Percentiles rank a stretch among this genome's conserved stretches.
Evolutionary conservation across 2,888 invertebrate genomes (phyloP).

Genomic region (Carterocephalus palaemon): DNA sequence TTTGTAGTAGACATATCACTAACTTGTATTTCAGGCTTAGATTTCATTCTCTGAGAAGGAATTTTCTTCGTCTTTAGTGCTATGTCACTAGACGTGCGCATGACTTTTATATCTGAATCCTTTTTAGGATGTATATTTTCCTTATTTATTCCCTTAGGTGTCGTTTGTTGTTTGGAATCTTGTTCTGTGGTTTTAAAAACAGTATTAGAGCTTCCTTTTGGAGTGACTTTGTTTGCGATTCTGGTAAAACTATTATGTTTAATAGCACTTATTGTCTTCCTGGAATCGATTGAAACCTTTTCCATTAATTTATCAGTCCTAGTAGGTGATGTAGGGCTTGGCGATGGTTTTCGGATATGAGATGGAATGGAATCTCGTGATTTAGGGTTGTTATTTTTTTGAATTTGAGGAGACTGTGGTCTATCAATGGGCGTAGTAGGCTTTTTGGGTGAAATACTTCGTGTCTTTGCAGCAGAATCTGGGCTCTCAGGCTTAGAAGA

Average conservation of each 20-base stretch:
- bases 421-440: slow-evolving; percentile 46
- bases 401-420: slow-evolving; percentile 60
- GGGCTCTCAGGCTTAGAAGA: slow-evolving; percentile 40
- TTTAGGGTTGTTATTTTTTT: slow-evolving; percentile 52
- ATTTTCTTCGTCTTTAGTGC: slow-evolving; percentile 71
- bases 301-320: slow-evolving; percentile 52
- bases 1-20: slow-evolving; percentile 53
- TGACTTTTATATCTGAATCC: slow-evolving; percentile 65
- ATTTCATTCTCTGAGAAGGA: slow-evolving; percentile 65
- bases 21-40: slow-evolving; percentile 73
- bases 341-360: slow-evolving; percentile 51
- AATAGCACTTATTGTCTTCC: slow-evolving; percentile 46
- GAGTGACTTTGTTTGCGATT: slow-evolving; percentile 41
- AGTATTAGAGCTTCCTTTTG: slow-evolving; percentile 40
- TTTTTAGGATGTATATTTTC: slow-evolving; percentile 60
- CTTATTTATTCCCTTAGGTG: slow-evolving; percentile 53
- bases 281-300: slow-evolving; percentile 44
- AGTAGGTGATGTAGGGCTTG: slow-evolving; percentile 41
- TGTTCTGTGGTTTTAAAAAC: slow-evolving; percentile 43
- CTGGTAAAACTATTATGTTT: slow-evolving; percentile 54
- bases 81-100: slow-evolving; percentile 78
- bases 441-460: slow-evolving; percentile 66
- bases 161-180: slow-evolving; percentile 53
- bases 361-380: slow-evolving; percentile 51
- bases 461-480: slow-evolving; percentile 48